Base-by-base conservation (phyloP, 2,797 vertebrate genomes). In the Molossus alvarezi region DNA sequence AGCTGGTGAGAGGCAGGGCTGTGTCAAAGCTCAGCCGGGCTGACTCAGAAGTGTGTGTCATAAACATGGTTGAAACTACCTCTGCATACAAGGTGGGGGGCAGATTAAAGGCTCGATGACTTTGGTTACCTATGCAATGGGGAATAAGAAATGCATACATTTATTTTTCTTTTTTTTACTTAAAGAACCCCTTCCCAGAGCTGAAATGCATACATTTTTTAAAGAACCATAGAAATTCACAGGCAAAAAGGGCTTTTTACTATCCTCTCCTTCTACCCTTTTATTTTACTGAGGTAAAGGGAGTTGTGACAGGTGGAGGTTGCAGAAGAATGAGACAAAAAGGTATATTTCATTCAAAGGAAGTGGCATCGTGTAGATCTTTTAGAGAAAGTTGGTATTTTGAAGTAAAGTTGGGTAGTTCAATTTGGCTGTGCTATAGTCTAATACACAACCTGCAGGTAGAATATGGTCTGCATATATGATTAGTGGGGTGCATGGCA, bases 231-330 rank as follows among this genome's bases (percentile, higher is more conserved):
- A 29, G 27, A 83, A 67, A 93, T 93, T 88, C 29, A 73, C 41
- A 93, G 37, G 29, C 4, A 5, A 86, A 53, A 12, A 4, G n/a
- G 2, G 14, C 5, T 55, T 58, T 85, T 51, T 90, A n/a, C 13
- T 65, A 65, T 53, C 8, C 18, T 51, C 45, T 83, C 23, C 20
- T 53, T 45, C 57, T 1, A 73, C 14, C 13, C 14, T 27, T 87
- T 90, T 67, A 81, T 87, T 93, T 88, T 88, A 88, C 18, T 58
- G 25, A 91, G 29, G 15, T 72, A 55, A 88, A 95, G 62, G 60
- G 33, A 86, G 79, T 23, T 95, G 15, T 93, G 55, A 65, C 21
- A 82, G 55, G 23, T 27, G 77, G 67, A 76, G 25, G 73, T 71
- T 53, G 2, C 53, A 9, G 25, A 57, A 60, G n/a, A 55, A 79